phyloP scores from a whole-genome alignment of 2,888 invertebrate species.

The Laspeyria flexula region DNA sequence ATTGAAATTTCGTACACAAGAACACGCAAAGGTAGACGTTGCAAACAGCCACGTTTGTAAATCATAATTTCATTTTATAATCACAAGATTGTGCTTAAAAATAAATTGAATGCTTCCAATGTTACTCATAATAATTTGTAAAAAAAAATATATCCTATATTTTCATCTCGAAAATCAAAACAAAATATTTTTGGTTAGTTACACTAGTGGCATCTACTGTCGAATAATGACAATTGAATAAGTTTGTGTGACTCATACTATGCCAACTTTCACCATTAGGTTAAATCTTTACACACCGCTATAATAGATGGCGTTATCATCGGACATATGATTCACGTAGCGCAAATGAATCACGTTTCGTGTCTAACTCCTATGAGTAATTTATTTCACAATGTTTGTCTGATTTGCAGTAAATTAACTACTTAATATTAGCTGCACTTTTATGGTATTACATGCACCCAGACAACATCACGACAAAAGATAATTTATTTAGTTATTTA shows the following conservation, averaged over 20 bases:
- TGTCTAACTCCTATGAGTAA: too few species aligned
- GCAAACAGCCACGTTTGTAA: conserved; percentile 44
- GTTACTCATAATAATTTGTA: too few species aligned
- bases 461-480: too few species aligned
- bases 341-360: neutral
- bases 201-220: neutral
- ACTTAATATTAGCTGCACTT: too few species aligned
- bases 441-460: too few species aligned
- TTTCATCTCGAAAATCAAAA: too few species aligned
- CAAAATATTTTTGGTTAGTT: neutral
- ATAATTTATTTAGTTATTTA: too few species aligned
- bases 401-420: too few species aligned
- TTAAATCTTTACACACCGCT: neutral
- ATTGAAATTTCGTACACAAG: conserved; percentile 54
- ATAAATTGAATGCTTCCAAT: neutral
- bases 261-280: conserved; percentile 12
- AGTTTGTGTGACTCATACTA: neutral
- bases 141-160: too few species aligned
- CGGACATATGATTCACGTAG: neutral
- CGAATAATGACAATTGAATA: neutral
- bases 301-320: conserved; percentile 5
- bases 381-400: too few species aligned
- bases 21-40: conserved; percentile 45
- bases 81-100: neutral
- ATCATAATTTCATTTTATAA: neutral